Evolutionary conservation across 2,888 invertebrate genomes (phyloP).

Genomic region (Meandrusa payeni): DNA sequence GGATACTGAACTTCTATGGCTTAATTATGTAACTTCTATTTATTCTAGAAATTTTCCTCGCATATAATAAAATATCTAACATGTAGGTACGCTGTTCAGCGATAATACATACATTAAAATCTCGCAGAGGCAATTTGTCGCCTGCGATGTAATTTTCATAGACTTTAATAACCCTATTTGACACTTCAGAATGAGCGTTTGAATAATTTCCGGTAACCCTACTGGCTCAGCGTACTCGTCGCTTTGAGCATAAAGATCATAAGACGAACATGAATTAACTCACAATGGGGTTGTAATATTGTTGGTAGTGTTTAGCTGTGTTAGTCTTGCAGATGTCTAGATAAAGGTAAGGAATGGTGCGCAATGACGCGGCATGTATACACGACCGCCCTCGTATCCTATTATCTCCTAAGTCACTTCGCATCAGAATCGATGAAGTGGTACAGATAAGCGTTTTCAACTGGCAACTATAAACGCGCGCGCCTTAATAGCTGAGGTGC

Average conservation of each 20-base stretch:
- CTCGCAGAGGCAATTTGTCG: conserved; percentile 9
- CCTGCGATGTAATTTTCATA: conserved; percentile 16
- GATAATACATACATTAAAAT: conserved; percentile 9
- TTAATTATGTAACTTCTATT: too few relatives aligned
- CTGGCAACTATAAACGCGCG: conserved; percentile 33
- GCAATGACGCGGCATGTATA: conserved; percentile 38
- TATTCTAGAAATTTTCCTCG: not conserved
- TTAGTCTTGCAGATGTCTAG: conserved; percentile 63
- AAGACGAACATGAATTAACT: not conserved
- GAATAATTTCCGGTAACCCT: conserved; percentile 9
- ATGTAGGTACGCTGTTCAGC: not conserved
- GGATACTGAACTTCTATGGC: too few relatives aligned
- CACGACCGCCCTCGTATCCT: conserved; percentile 34
- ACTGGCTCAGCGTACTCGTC: conserved; percentile 11
- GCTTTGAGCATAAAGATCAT: conserved; percentile 1
- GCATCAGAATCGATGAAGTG: conserved; percentile 42
- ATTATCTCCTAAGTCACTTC: conserved; percentile 38
- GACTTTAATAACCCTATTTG: conserved; percentile 11
- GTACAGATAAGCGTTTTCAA: conserved; percentile 41
- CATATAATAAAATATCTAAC: not conserved
- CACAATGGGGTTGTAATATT: conserved; percentile 33
- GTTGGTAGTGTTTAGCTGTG: conserved; percentile 63
- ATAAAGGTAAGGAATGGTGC: conserved; percentile 45
- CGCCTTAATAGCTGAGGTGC: conserved; percentile 30
- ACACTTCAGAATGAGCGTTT: conserved; percentile 5